Conservation (phyloP, 2,797 vertebrate species). For the Sphenodon punctatus region DNA sequence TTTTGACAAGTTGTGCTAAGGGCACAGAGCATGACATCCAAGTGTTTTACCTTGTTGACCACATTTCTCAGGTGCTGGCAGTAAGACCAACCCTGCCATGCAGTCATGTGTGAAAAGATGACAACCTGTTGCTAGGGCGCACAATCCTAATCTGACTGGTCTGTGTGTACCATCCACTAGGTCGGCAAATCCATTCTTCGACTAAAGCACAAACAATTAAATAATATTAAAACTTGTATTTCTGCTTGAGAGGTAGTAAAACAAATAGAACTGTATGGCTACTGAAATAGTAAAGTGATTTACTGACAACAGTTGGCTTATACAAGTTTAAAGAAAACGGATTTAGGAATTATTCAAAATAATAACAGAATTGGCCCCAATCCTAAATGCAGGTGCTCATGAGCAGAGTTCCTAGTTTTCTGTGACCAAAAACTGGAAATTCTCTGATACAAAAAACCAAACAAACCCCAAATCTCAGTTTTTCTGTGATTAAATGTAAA, state of each 20-base stretch:
- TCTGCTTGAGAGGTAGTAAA: constrained; percentile 34
- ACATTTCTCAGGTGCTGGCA: not conserved
- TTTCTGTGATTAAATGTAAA: too few relatives aligned
- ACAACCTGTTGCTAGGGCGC: constrained; percentile 24
- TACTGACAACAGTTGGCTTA: constrained; percentile 6
- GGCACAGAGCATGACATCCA: constrained; percentile 60
- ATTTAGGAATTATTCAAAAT: not conserved
- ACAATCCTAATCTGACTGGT: constrained; percentile 31
- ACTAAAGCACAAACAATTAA: not conserved
- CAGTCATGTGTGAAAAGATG: constrained; percentile 10
- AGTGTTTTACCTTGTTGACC: constrained; percentile 49
- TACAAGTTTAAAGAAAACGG: not conserved
- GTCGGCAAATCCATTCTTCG: not conserved
- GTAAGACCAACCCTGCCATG: not conserved
- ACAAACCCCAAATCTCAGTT: too few relatives aligned
- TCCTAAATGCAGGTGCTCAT: too few relatives aligned
- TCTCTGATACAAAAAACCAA: too few relatives aligned
- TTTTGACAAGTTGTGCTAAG: constrained; percentile 67
- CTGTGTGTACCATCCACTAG: not conserved
- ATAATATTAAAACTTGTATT: not conserved
- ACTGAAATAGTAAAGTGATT: not conserved
- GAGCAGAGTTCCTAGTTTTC: too few relatives aligned
- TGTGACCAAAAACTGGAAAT: too few relatives aligned
- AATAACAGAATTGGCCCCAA: not conserved
- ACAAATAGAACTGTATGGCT: not conserved